These are phyloP conservation scores for Dendrophyllia cribrosa DNA, from an alignment of 64 coral and sea anemone genomes.

Conservation along the genomic window DNA sequence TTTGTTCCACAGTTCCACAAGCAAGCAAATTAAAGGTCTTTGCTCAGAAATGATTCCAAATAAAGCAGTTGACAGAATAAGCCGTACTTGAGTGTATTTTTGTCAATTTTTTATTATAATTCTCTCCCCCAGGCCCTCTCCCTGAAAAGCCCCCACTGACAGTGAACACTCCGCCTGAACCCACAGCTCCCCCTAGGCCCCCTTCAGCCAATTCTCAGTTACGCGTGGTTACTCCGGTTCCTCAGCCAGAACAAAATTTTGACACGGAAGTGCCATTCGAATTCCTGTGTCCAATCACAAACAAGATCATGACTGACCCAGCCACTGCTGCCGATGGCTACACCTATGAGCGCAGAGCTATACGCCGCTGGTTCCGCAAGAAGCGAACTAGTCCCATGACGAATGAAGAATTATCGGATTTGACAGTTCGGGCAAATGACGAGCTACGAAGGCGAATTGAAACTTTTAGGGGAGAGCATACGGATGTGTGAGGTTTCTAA, in stretches of 20 bases:
- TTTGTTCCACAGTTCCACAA: no score
- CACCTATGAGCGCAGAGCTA: conserved; percentile 77
- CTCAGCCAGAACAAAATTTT: conserved; percentile 5
- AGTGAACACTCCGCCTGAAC: conserved; percentile 29
- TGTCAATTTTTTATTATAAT: background rate
- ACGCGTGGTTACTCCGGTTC: conserved; percentile 3
- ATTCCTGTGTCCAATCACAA: conserved; percentile 86
- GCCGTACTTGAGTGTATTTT: no score
- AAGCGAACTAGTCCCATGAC: conserved; percentile 90
- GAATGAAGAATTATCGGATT: conserved; percentile 72
- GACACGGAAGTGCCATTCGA: conserved; percentile 83
- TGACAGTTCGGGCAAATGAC: conserved; percentile 50
- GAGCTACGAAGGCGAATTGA: conserved; percentile 56
- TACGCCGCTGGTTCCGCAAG: conserved; percentile 75
- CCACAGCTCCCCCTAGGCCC: conserved; percentile 30
- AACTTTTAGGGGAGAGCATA: conserved; percentile 29
- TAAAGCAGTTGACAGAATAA: no score
- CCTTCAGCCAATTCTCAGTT: background rate
- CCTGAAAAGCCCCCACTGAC: conserved; percentile 76
- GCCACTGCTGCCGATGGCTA: conserved; percentile 81
- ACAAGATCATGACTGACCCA: conserved; percentile 81
- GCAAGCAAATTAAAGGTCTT: no score
- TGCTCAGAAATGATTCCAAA: no score
- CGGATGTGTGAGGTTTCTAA: background rate
- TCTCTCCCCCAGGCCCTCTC: conserved; percentile 63